phyloP scores from a whole-genome alignment of 2,113 vertebrate genomes.

The Micronycteris hirsuta region DNA sequence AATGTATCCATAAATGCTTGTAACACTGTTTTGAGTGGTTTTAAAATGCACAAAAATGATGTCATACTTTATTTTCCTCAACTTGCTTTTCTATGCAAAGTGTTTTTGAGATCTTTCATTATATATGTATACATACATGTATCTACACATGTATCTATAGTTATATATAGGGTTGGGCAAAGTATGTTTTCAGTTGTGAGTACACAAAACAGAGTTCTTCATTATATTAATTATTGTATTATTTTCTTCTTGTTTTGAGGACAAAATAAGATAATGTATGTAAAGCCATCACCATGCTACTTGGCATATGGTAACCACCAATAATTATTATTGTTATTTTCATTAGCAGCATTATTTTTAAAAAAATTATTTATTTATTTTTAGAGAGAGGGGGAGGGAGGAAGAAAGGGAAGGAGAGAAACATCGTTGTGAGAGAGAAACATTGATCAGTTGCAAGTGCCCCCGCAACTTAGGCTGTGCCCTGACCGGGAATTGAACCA shows the following conservation, averaged over 20 bases:
- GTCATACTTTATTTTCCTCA: constrained; percentile 35
- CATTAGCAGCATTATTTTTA: no score
- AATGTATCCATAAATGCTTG: neutral
- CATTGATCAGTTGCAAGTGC: no score
- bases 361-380: no score
- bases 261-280: neutral
- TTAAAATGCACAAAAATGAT: constrained; percentile 20
- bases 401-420: no score
- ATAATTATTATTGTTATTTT: neutral
- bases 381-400: no score
- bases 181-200: no score
- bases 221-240: no score
- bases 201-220: no score
- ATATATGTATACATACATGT: neutral
- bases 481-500: no score
- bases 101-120: constrained; percentile 29
- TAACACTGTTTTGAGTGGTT: neutral
- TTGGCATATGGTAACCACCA: neutral
- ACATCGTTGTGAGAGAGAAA: no score
- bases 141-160: neutral
- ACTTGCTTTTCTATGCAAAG: constrained; percentile 11
- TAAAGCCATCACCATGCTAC: neutral
- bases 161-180: no score
- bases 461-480: no score
- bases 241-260: neutral